Base-by-base conservation (phyloP, 1,140 invertebrate genomes). In the Bursaphelenchus mucronatus region DNA sequence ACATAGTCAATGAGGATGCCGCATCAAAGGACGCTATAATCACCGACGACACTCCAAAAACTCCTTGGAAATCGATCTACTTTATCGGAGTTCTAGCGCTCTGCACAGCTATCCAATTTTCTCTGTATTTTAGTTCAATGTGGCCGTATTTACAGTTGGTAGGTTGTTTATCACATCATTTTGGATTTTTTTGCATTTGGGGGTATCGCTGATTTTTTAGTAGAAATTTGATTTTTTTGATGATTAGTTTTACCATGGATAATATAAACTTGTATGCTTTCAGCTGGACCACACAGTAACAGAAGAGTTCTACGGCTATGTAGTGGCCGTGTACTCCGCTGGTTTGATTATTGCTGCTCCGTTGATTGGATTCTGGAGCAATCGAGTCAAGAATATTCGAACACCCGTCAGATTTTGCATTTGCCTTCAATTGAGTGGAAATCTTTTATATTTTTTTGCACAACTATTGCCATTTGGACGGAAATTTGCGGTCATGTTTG, bases 291-390 rank as follows among this genome's bases (percentile, higher is more conserved):
- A 63, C 7, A 63, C 57, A 19, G 76, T 80, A 6, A 76, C 67
- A 1, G 72, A 82, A 30, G 73, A 72, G 50, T 82, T 82, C 53
- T 77, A 83, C 40, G 83, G 83, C 8, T 83, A 77, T 75, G 79
- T 84, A 10, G 79, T 84, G 6, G 82, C 83, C 10, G 67, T 77
- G 0, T 84, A 82, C 59, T 82, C 80, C 51, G 45, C 83, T 7
- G 83, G 83, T n/a, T 82, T 83, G 64, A 72, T 83, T 9, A 61
- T 83, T 13, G 78, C 82, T 8, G 80, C 82, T 0, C 82, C 82
- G n/a, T 40, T 83, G 3, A 82, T 84, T 56, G 83, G 83, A 7
- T 76, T 63, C 15, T 82, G 80, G 81, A 75, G 75, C 10, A 83
- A 82, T 62, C 61, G 51, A 44, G 70, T 78, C 1, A 62, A 67